Evolutionary conservation across 2,113 vertebrate species (phyloP).

Genomic region (Ctenodactylus gundi): DNA sequence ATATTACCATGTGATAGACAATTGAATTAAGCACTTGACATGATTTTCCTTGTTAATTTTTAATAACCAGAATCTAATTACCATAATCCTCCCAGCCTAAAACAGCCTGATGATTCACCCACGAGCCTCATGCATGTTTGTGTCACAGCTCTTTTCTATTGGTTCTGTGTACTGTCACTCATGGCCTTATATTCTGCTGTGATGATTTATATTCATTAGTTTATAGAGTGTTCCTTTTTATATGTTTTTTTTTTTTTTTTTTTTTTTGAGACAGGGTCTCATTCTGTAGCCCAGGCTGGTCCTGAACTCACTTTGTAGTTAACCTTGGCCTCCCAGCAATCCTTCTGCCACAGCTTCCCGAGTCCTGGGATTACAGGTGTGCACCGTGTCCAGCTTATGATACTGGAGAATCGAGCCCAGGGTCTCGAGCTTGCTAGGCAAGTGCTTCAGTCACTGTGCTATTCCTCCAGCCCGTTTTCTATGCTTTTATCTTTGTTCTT

Average conservation of each 20-base stretch:
- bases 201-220: neutral
- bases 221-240: neutral
- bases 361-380: too few species aligned
- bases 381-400: too few species aligned
- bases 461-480: too few species aligned
- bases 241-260: neutral
- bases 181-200: neutral
- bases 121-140: neutral
- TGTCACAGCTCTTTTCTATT: neutral
- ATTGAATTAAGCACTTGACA: neutral
- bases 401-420: too few species aligned
- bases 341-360: too few species aligned
- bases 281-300: too few species aligned
- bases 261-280: too few species aligned
- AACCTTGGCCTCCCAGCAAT: too few species aligned
- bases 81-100: neutral
- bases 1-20: neutral
- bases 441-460: too few species aligned
- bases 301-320: too few species aligned
- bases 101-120: neutral
- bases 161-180: neutral
- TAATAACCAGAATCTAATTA: neutral
- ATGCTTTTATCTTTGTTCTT: neutral
- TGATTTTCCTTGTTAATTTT: neutral
- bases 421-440: too few species aligned